phyloP scores from a whole-genome alignment of 1,140 invertebrate genomes.

The Temnothorax nylanderi region DNA sequence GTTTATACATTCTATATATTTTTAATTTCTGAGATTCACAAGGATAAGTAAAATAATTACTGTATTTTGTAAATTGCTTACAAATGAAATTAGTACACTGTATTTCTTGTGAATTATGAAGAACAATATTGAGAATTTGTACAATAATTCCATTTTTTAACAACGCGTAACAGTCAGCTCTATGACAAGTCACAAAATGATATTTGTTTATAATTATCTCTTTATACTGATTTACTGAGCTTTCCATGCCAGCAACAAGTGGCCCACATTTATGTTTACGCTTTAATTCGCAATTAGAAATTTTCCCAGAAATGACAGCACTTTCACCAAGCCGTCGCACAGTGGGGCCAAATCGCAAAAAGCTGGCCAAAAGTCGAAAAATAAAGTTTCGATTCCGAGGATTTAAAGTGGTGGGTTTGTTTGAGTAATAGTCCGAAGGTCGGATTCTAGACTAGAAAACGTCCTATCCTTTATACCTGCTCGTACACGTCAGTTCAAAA shows the following conservation, averaged over 20 bases:
- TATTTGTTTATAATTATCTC: constrained; percentile 12
- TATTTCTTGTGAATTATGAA: background rate
- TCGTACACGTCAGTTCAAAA: too few relatives aligned
- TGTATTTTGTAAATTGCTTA: constrained; percentile 6
- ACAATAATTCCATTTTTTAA: constrained; percentile 9
- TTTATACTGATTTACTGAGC: background rate
- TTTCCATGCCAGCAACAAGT: background rate
- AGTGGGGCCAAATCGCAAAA: too few relatives aligned
- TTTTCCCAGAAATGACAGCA: background rate
- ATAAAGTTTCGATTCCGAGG: too few relatives aligned
- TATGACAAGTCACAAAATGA: background rate
- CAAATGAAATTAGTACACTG: background rate
- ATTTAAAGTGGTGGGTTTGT: too few relatives aligned
- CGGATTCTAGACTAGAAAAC: too few relatives aligned
- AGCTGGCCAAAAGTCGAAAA: too few relatives aligned
- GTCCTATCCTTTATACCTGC: too few relatives aligned
- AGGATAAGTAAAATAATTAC: constrained; percentile 5
- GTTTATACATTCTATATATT: background rate
- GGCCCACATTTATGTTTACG: background rate
- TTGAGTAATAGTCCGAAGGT: too few relatives aligned
- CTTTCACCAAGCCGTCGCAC: constrained; percentile 17
- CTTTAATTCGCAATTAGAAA: background rate
- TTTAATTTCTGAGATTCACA: constrained; percentile 10
- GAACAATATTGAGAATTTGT: constrained; percentile 23
- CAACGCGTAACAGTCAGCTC: background rate